Evolutionary conservation across 2,888 invertebrate genomes (phyloP).

Genomic region (Leptura quadrifasciata): DNA sequence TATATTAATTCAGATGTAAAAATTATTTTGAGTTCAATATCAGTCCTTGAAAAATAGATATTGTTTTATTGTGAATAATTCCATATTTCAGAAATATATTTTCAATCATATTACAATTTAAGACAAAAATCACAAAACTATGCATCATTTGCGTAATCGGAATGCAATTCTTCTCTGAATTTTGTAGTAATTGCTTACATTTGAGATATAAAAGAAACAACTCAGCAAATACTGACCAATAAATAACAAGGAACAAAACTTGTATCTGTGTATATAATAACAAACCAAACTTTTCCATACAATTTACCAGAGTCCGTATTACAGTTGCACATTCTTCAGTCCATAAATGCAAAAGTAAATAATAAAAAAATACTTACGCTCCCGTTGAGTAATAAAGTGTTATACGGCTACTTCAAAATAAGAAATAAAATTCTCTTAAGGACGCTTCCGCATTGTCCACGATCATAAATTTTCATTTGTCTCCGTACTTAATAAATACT

Average conservation of each 20-base stretch:
- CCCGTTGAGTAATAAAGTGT: slow-evolving; percentile 9
- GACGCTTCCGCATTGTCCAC: slow-evolving; percentile 29
- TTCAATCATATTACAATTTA: no score
- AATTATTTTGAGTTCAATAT: no score
- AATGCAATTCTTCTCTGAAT: no score
- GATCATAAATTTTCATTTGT: slow-evolving; percentile 36
- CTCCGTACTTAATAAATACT: slow-evolving; percentile 34
- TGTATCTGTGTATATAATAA: not conserved
- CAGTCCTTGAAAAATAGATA: no score
- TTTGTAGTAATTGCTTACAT: no score
- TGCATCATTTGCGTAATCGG: no score
- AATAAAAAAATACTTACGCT: not conserved
- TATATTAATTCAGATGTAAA: no score
- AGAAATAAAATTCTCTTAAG: slow-evolving; percentile 24
- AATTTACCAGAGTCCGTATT: no score
- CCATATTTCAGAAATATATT: no score
- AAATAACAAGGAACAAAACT: not conserved
- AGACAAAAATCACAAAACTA: no score
- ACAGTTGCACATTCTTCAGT: no score
- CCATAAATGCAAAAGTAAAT: not conserved
- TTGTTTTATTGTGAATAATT: no score
- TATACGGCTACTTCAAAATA: slow-evolving; percentile 27
- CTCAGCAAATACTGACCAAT: not conserved
- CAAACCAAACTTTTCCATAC: not conserved
- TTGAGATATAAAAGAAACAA: not conserved